Evolutionary conservation across 2,888 invertebrate genomes (phyloP), one percentile per base, ranked within the genome.

Genomic region (Cephus pygmeus): DNA sequence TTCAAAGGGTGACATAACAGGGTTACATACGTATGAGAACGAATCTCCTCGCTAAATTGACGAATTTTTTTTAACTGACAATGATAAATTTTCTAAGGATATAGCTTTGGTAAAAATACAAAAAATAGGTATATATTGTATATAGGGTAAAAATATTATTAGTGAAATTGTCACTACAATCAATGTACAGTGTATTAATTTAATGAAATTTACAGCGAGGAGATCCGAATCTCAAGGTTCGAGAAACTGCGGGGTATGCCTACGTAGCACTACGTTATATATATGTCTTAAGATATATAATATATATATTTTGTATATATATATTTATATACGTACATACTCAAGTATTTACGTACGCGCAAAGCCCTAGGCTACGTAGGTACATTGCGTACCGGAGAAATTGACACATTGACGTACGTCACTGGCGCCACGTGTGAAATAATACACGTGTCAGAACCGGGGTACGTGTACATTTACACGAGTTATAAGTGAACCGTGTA

Each of bases 201-300:
- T 9, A 56, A 56, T 23, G 56, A 56, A 56, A 23, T 56, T 15
- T 56, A 56, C 81, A 81, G 75, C 76, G 77, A 77, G 78, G 79
- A 79, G 77, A 83, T 84, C 80, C 81, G 83, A 84, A 56, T 56
- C 56, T 56, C 23, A 23, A 23, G 71, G 71, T 71, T 34, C 9
- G 71, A 79, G 77, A 83, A 85, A 85, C 85, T 89, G 88, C 87
- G 83, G 84, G 85, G 86, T 82, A 84, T 83, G 85, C 87, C 87
- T 89, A 89, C 86, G 84, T 87, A 90, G 87, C 87, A 87, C 89
- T 90, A 90, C 87, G 79, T 79, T 81, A 74, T 71, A 31, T 31
- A 35, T 71, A 74, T 56, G 23, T 56, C 56, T 56, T 56, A 56
- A 56, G 23, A 23, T 71, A 71, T 71, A 33, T 71, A 23, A 71